These are phyloP conservation scores for Andricus curvator DNA, from an alignment of 2,888 invertebrate genomes.

Conservation along the genomic window DNA sequence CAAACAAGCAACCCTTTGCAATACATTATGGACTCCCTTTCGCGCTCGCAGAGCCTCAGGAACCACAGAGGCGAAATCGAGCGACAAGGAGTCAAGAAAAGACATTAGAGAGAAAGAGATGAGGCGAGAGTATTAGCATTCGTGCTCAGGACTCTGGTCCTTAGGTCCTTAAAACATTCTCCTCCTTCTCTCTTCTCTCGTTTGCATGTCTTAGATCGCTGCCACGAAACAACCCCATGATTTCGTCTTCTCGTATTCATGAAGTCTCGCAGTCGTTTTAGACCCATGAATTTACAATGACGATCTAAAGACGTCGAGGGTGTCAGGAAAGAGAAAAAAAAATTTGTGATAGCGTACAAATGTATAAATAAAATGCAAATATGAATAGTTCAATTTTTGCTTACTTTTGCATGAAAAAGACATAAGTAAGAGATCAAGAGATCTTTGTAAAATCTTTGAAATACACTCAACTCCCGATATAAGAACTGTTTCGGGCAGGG, in stretches of 20 bases:
- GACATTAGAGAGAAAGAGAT: slow-evolving; percentile 41
- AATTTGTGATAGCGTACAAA: background rate
- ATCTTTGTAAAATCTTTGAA: no score
- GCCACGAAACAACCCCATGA: slow-evolving; percentile 64
- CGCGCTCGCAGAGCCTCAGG: slow-evolving; percentile 29
- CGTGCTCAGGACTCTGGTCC: slow-evolving; percentile 32
- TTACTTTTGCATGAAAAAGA: no score
- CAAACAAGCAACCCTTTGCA: slow-evolving; percentile 59
- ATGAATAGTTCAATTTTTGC: background rate
- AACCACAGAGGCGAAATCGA: slow-evolving; percentile 18
- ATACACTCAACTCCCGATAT: no score
- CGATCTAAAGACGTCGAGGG: slow-evolving; percentile 15
- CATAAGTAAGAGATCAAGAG: no score
- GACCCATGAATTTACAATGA: slow-evolving; percentile 68
- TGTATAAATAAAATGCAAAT: background rate
- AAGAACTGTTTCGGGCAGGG: no score
- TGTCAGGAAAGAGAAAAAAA: background rate
- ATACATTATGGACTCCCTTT: slow-evolving; percentile 54
- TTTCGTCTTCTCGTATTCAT: slow-evolving; percentile 68
- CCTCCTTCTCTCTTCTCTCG: slow-evolving; percentile 49
- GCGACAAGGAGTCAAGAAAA: slow-evolving; percentile 39
- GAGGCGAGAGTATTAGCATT: slow-evolving; percentile 47
- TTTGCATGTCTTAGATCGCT: slow-evolving; percentile 61
- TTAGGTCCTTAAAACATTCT: background rate
- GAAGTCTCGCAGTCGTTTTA: slow-evolving; percentile 60